Percentiles rank a stretch among this genome's conserved stretches.
These are phyloP conservation scores for Pandion haliaetus DNA, from an alignment of 2,113 vertebrate genomes.

Conservation along the genomic window DNA sequence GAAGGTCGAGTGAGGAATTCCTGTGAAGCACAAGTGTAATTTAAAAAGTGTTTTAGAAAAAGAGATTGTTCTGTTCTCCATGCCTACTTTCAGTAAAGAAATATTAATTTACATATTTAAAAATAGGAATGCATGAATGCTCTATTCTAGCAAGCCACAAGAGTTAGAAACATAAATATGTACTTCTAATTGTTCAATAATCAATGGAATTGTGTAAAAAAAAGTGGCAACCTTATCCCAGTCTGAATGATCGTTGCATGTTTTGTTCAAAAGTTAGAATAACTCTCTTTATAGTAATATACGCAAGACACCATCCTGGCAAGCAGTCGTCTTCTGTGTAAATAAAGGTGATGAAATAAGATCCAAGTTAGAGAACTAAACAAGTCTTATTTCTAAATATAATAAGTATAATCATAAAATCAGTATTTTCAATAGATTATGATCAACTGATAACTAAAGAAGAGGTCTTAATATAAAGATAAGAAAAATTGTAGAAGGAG, in stretches of 20 bases:
- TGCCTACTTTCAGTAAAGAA: background rate
- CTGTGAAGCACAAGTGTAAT: background rate
- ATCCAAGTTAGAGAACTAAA: constrained; percentile 11
- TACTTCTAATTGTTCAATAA: background rate
- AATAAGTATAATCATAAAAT: background rate
- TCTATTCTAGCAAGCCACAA: background rate
- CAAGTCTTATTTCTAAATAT: constrained; percentile 4
- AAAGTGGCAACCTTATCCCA: background rate
- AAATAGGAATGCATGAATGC: background rate
- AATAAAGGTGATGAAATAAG: constrained; percentile 24
- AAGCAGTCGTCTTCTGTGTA: background rate
- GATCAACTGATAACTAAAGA: constrained; percentile 1
- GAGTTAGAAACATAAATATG: constrained; percentile 11
- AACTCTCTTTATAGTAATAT: constrained; percentile 10
- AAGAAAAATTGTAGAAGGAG: background rate
- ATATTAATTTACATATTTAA: background rate
- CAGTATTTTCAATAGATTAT: background rate
- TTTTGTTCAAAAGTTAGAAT: constrained; percentile 18
- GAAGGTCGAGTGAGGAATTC: constrained; percentile 51
- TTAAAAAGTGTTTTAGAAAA: constrained; percentile 37
- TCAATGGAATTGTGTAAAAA: background rate
- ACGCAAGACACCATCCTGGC: background rate
- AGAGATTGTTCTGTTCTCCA: background rate
- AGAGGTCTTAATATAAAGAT: background rate
- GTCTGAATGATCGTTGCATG: background rate